These are phyloP conservation scores for Ahaetulla prasina DNA, from an alignment of 2,113 vertebrate genomes.

Conservation along the genomic window DNA sequence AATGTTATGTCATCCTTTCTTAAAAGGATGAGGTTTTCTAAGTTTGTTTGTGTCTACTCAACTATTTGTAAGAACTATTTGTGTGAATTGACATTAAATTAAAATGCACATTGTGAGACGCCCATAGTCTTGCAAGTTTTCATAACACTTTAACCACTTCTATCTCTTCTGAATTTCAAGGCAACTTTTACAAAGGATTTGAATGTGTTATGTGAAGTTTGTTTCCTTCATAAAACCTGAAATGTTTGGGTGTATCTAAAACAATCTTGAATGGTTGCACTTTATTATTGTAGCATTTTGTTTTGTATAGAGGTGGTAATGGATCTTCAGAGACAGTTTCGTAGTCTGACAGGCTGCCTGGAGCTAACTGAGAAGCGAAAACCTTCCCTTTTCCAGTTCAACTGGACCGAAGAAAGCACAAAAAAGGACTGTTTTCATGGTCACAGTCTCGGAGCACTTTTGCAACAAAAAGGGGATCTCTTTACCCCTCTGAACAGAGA, in stretches of 20 bases:
- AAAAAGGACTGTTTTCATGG: constrained; percentile 75
- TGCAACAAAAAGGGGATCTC: constrained; percentile 54
- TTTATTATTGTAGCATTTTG: constrained; percentile 24
- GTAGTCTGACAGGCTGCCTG: constrained; percentile 62
- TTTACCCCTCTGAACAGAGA: constrained; percentile 57
- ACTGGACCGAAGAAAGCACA: constrained; percentile 72
- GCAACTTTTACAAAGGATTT: neutral
- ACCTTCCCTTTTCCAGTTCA: constrained; percentile 82
- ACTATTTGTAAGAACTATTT: neutral
- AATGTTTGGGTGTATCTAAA: neutral
- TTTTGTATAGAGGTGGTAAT: constrained; percentile 74
- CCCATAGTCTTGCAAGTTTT: neutral
- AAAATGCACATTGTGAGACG: neutral
- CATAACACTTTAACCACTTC: neutral
- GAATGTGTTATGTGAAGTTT: neutral
- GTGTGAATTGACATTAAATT: neutral
- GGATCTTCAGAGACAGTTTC: constrained; percentile 78
- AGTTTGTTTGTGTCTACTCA: neutral
- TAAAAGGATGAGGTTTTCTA: neutral
- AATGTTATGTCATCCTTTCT: neutral
- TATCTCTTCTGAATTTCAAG: neutral
- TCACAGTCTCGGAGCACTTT: constrained; percentile 69
- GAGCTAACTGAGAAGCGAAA: constrained; percentile 25
- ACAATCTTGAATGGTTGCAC: neutral
- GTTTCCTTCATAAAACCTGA: neutral